Evolutionary conservation across 30 jellyfish, hydroid and myxozoan species (phyloP).

Genomic region (Hydractinia symbiolongicarpus): DNA sequence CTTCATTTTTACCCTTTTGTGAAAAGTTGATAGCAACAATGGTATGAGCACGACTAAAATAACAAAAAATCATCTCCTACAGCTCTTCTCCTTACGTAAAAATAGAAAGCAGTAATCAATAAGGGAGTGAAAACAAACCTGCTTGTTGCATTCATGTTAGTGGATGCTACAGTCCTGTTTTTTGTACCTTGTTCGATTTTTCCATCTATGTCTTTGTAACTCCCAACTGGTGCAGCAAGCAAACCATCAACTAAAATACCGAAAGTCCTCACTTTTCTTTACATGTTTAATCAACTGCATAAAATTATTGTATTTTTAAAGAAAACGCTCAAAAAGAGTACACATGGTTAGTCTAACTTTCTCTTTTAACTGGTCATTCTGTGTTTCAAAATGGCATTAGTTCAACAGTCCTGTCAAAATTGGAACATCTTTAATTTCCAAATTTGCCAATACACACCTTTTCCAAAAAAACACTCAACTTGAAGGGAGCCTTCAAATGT

Average conservation of each 20-base stretch:
- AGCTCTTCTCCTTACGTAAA: not conserved
- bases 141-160: conserved; percentile 99
- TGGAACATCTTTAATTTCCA: too few species aligned
- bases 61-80: not conserved
- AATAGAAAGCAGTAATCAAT: not conserved
- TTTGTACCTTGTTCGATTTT: conserved; percentile 93
- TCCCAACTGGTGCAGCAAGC: conserved; percentile 80
- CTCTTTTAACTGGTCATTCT: too few species aligned
- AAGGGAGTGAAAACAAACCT: conserved; percentile 42
- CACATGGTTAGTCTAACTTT: too few species aligned
- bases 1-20: conserved; percentile 42
- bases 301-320: too few species aligned
- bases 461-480: too few species aligned
- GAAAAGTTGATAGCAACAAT: conserved; percentile 38
- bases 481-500: too few species aligned
- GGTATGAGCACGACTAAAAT: conserved; percentile 51
- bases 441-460: too few species aligned
- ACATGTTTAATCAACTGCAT: too few species aligned
- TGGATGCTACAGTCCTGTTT: conserved; percentile 93
- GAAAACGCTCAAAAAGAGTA: too few species aligned
- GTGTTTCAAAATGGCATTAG: too few species aligned
- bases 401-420: too few species aligned
- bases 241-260: conserved; percentile 66
- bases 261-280: not conserved
- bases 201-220: conserved; percentile 81